A percentile compares a stretch with the other conserved stretches of the same genome.
Evolutionary conservation across 2,797 vertebrate species (phyloP).

Genomic region (Trichosurus vulpecula): DNA sequence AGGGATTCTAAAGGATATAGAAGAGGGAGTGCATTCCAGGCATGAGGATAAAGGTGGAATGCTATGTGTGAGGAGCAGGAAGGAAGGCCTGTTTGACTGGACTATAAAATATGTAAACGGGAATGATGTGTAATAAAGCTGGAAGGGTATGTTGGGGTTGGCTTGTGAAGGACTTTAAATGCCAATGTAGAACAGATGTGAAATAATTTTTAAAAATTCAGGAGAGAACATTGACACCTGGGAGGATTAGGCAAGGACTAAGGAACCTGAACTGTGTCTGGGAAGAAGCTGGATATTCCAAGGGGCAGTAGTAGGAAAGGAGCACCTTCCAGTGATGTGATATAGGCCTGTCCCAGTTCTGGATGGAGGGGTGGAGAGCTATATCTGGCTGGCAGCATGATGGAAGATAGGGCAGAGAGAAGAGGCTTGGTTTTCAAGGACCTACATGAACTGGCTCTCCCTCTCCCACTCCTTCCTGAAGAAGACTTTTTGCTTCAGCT

Average conservation of each 20-base stretch:
- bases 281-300: not conserved
- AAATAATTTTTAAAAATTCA: not conserved
- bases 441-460: accelerated
- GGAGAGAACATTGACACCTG: not conserved
- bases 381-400: not conserved
- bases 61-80: not conserved
- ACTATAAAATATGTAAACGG: not conserved
- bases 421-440: not conserved
- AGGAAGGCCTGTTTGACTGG: not conserved
- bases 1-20: not conserved
- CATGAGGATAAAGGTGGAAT: not conserved
- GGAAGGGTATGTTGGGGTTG: not conserved
- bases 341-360: not conserved
- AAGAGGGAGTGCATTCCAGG: not conserved
- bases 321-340: not conserved
- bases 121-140: not conserved
- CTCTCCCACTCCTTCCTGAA: not conserved
- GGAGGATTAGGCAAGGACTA: not conserved
- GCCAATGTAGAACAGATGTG: not conserved
- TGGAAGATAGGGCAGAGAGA: not conserved
- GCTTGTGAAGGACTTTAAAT: not conserved
- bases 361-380: not conserved
- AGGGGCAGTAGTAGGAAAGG: not conserved
- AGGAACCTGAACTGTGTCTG: not conserved
- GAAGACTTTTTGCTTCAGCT: not conserved